Evolutionary conservation across 2,888 invertebrate genomes (phyloP).

Genomic region (Aphodius granarius): DNA sequence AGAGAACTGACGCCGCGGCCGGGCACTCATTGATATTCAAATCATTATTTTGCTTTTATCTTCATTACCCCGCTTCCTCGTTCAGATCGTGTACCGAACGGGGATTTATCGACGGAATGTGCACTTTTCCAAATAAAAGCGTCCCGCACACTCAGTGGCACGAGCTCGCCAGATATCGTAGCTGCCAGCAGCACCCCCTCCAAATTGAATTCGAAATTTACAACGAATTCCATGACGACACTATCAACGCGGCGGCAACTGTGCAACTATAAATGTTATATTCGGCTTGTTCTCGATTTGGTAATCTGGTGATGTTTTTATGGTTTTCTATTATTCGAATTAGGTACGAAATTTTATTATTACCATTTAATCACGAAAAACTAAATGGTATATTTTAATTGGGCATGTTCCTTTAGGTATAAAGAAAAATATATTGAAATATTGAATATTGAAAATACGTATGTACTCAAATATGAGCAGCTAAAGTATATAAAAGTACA

Average conservation of each 20-base stretch:
- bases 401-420: too few relatives aligned
- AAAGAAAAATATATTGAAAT: too few relatives aligned
- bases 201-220: neutral
- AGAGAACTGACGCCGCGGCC: neutral
- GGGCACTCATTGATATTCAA: constrained; percentile 21
- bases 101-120: constrained; percentile 17
- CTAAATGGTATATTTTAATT: too few relatives aligned
- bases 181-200: neutral
- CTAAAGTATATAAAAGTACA: too few relatives aligned
- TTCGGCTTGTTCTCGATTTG: neutral
- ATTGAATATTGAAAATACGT: too few relatives aligned
- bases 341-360: too few relatives aligned
- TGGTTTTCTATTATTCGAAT: too few relatives aligned
- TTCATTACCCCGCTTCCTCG: constrained; percentile 17
- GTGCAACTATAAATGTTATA: neutral
- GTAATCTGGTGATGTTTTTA: neutral
- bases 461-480: too few relatives aligned
- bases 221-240: neutral
- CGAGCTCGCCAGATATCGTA: neutral
- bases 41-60: constrained; percentile 23
- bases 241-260: neutral
- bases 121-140: constrained; percentile 20
- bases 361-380: too few relatives aligned
- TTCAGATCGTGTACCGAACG: constrained; percentile 3
- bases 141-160: neutral